Base-by-base conservation (phyloP, 2,113 vertebrate genomes). In the Strigops habroptila region DNA sequence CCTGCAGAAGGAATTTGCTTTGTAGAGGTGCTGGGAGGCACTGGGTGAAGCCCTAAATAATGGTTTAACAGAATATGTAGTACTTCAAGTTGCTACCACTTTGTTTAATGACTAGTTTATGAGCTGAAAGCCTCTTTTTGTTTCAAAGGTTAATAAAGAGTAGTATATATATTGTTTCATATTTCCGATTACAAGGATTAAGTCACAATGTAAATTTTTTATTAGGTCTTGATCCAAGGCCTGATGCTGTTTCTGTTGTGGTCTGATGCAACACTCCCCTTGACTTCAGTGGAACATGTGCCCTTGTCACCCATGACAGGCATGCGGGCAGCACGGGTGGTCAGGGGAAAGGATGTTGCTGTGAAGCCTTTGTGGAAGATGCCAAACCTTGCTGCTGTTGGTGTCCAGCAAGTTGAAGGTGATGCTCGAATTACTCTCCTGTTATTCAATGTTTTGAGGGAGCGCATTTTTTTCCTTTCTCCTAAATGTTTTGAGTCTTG, bases 401-500 rank as follows among this genome's bases (percentile, higher is more conserved):
- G 77, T 86, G 82, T 65, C 57, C 91, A 90, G 57, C 52, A 84
- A 88, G 63, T 69, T 63, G 77, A 91, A 79, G 6, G 6, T 2
- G n/a, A 51, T 85, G 67, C 83, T 91, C 39, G 25, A 52, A 92
- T 84, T 91, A 62, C 53, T 86, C 33, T 82, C 64, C 2, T 12
- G 60, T 59, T 87, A 37, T 41, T 93, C 81, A 35, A 75, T 14
- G 77, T 91, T 86, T 93, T 68, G 65, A 67, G 88, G 88, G 86
- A 75, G 6, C 46, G 14, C 23, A 3, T 23, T 53, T 60, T 93
- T 51, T 63, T 51, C 24, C 13, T 90, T 77, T 90, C 55, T 73
- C 49, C 64, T 88, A 49, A 93, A 74, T 2, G 4, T 88, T 96
- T 92, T 78, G 77, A 76, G 74, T 93, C 86, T 86, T n/a, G 41